Evolutionary conservation across 2,888 invertebrate genomes (phyloP).

Genomic region (Priocnemis perturbator): DNA sequence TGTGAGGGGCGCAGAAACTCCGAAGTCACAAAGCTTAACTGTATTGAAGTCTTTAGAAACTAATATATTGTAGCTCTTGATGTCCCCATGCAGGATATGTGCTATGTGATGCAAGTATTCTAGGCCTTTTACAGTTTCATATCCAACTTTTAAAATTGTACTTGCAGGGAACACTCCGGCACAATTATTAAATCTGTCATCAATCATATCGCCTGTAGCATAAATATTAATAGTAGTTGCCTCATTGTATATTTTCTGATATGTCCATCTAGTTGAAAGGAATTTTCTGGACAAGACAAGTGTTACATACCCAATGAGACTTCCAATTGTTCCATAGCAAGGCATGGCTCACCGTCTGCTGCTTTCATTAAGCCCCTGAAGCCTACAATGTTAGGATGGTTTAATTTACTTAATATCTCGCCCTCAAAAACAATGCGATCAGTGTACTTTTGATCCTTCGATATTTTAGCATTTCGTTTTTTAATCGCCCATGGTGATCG

Average conservation of each 20-base stretch:
- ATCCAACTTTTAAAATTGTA: constrained; percentile 81
- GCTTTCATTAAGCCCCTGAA: constrained; percentile 79
- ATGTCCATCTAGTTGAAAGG: too few species aligned
- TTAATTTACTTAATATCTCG: constrained; percentile 81
- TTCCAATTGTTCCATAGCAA: constrained; percentile 89
- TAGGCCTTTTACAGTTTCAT: constrained; percentile 83
- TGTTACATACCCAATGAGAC: constrained; percentile 78
- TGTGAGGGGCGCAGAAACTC: constrained; percentile 85
- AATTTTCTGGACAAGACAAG: too few species aligned
- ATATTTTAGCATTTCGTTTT: constrained; percentile 79
- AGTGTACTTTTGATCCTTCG: constrained; percentile 72
- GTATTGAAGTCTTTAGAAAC: constrained; percentile 85
- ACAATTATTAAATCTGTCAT: constrained; percentile 78
- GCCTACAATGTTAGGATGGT: constrained; percentile 90
- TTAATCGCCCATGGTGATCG: constrained; percentile 94
- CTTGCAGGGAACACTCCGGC: constrained; percentile 79
- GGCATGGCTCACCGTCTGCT: constrained; percentile 78
- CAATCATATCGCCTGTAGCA: constrained; percentile 81
- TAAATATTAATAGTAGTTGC: not conserved
- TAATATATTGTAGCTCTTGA: constrained; percentile 89
- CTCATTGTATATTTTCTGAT: too few species aligned
- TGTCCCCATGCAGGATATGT: constrained; percentile 86
- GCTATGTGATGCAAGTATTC: constrained; percentile 86
- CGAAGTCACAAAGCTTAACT: constrained; percentile 91
- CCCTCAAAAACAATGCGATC: constrained; percentile 84